These are phyloP conservation scores for Tribolium freemani DNA, from an alignment of 2,888 invertebrate genomes.

Conservation along the genomic window DNA sequence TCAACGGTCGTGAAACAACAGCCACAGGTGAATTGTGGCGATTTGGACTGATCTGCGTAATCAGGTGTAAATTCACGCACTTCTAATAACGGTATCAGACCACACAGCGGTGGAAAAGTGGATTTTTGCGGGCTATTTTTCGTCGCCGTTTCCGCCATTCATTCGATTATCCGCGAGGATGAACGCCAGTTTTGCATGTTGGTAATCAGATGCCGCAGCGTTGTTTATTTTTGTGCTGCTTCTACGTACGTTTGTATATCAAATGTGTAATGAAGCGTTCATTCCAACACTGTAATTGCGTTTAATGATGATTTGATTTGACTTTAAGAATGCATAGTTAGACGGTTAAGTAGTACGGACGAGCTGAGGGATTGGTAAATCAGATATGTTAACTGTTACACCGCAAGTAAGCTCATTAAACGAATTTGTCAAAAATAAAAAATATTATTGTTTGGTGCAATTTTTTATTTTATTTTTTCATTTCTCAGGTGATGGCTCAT, in stretches of 20 bases:
- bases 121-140: conserved; percentile 1
- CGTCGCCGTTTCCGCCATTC: conserved; percentile 16
- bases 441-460: too few relatives aligned
- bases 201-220: conserved; percentile 20
- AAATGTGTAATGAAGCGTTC: conserved; percentile 38
- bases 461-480: too few relatives aligned
- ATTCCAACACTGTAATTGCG: conserved; percentile 28
- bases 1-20: conserved; percentile 39
- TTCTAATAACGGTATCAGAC: conserved; percentile 31
- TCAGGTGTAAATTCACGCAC: conserved; percentile 19
- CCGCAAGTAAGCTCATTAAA: too few relatives aligned
- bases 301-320: conserved; percentile 40
- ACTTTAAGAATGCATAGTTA: conserved; percentile 30
- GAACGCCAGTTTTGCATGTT: conserved; percentile 23
- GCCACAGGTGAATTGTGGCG: conserved; percentile 28
- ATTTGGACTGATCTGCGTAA: conserved; percentile 3
- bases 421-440: too few relatives aligned
- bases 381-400: too few relatives aligned
- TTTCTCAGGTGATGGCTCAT: too few relatives aligned
- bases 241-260: conserved; percentile 27
- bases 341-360: neutral
- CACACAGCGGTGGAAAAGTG: conserved; percentile 34
- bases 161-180: conserved; percentile 36
- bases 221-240: conserved; percentile 28
- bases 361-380: neutral